Base-by-base conservation (phyloP, 1,140 invertebrate genomes). In the Aphidius ervi region DNA sequence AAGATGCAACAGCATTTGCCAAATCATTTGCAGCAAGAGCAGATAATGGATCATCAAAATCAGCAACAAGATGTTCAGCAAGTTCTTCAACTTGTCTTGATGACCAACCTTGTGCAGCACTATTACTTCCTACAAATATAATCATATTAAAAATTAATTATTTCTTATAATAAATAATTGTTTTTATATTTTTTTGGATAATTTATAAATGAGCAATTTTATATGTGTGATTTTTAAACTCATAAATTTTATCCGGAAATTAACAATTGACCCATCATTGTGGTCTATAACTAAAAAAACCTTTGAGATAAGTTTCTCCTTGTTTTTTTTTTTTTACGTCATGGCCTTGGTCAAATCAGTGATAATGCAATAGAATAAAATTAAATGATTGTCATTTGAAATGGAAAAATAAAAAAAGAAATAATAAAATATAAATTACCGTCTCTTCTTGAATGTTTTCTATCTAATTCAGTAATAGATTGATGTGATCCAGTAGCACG, bases 1-100 rank as follows among this genome's bases (percentile, higher is more conserved):
- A 92, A 6, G 86, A 84, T 61, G 74, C 77, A 52, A 78, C 77
- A 46, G 82, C 82, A 31, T 84, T 86, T 6, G 84, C 85, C 39
- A 92, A 77, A 74, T 93, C 90, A 10, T 74, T 73, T 5, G 87
- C 86, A 8, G 87, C 87, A 9, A 92, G 79, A 6, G 87, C 87
- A 4, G 88, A 89, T 5, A 93, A 79, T 5, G 87, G 88, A 48
- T 88, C 87, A 74, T 93, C 90, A 70, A 92, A 88, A 74, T 92
- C 89, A 16, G 86, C 88, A 20, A 85, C 88, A 64, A 88, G 80
- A 60, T 84, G 87, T 67, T 87, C 87, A 65, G 88, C 86, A 56
- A 92, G 80, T 63, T 86, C 84, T 63, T 86, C 85, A 47, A 83
- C 82, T 61, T 81, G 78, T 4, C 72, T 69, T 2, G 61, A 63